A percentile compares a stretch with the other conserved stretches of the same genome.
These are phyloP conservation scores for Cotesia congregata DNA, from an alignment of 2,888 invertebrate species.

Conservation along the genomic window DNA sequence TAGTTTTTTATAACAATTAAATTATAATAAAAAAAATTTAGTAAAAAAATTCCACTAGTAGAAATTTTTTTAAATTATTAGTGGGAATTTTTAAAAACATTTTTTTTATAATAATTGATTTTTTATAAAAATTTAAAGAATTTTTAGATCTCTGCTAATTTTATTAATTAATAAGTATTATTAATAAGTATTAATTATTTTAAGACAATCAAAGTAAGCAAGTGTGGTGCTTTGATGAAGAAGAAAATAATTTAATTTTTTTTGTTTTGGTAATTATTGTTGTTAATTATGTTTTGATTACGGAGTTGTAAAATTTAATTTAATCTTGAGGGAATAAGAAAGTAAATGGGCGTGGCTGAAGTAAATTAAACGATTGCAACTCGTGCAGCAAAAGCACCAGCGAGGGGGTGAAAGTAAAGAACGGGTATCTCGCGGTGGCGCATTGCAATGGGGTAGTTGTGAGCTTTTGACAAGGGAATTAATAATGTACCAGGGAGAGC, in stretches of 20 bases:
- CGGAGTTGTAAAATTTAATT: background rate
- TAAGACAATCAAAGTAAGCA: background rate
- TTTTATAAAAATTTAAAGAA: too few species aligned
- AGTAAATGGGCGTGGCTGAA: constrained; percentile 47
- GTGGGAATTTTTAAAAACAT: too few species aligned
- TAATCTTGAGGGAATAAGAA: background rate
- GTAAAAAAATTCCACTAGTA: too few species aligned
- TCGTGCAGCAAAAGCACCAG: constrained; percentile 16
- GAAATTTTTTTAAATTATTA: too few species aligned
- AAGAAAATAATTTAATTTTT: background rate
- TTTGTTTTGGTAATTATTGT: background rate
- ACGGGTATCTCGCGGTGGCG: constrained; percentile 14
- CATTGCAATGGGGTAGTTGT: constrained; percentile 31
- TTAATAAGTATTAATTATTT: too few species aligned
- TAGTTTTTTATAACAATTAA: too few species aligned
- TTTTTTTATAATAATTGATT: too few species aligned
- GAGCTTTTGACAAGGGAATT: constrained; percentile 47
- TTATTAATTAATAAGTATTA: too few species aligned
- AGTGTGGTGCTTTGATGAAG: background rate
- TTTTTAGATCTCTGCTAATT: too few species aligned
- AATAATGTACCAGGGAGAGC: constrained; percentile 45
- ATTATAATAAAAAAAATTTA: too few species aligned
- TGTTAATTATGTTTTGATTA: constrained; percentile 3
- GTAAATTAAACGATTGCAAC: constrained; percentile 43
- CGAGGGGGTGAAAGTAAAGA: constrained; percentile 11